Conservation (phyloP, 2,797 vertebrate genomes). For the Danionella dracula region DNA sequence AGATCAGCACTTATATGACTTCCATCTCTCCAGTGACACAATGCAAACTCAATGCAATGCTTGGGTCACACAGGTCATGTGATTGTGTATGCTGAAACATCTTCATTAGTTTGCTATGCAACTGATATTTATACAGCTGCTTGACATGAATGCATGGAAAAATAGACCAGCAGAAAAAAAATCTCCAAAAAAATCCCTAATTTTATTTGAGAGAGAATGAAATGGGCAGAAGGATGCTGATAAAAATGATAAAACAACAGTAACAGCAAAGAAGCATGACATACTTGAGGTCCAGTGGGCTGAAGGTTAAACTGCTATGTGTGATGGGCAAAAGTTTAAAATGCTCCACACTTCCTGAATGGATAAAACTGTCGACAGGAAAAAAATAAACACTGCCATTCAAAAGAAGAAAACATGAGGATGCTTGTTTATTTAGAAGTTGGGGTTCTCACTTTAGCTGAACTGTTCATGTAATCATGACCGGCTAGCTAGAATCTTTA, state of each 20-base stretch:
- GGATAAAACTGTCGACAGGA: constrained; percentile 1
- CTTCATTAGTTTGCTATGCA: not conserved
- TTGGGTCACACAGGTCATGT: not conserved
- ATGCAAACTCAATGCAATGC: not conserved
- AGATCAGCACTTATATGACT: too few species aligned
- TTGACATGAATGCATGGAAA: constrained; percentile 20
- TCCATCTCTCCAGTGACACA: not conserved
- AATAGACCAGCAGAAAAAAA: constrained; percentile 2
- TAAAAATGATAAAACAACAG: not conserved
- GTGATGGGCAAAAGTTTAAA: not conserved
- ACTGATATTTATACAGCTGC: constrained; percentile 41
- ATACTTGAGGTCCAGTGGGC: not conserved
- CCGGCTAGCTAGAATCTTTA: too few species aligned
- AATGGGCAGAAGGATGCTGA: not conserved
- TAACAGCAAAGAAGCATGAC: not conserved
- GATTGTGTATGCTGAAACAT: not conserved
- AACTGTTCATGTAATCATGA: too few species aligned
- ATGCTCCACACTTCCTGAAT: not conserved
- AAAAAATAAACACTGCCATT: not conserved
- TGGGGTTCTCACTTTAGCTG: not conserved
- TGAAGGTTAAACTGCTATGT: not conserved
- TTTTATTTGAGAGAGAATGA: too few species aligned
- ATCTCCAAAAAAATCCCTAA: too few species aligned
- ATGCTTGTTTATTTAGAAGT: constrained; percentile 10
- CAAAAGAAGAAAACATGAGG: constrained; percentile 15